phyloP scores from a whole-genome alignment of 2,797 vertebrate genomes.

The Leontocebus nigricollis region DNA sequence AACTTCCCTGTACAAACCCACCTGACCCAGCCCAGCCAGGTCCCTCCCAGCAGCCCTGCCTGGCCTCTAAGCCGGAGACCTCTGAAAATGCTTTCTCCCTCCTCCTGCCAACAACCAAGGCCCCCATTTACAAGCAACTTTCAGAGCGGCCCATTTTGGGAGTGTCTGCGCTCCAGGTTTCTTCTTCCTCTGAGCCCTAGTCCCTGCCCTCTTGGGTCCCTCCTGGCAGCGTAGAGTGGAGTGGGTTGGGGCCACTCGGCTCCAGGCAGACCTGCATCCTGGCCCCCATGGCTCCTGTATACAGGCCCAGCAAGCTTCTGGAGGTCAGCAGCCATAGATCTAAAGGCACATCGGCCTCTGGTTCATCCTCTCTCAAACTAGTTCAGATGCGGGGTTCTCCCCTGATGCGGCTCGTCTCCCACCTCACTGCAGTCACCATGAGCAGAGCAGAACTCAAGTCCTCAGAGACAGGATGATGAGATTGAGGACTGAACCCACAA shows the following conservation, averaged over 20 bases:
- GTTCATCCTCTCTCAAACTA: background rate
- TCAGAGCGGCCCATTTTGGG: rapidly evolving
- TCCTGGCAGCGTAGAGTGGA: background rate
- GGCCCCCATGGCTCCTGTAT: rapidly evolving
- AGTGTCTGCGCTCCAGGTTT: too few species aligned
- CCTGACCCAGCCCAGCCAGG: background rate
- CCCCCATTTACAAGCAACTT: background rate
- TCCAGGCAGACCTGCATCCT: rapidly evolving
- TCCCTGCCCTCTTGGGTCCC: background rate
- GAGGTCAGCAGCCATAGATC: rapidly evolving
- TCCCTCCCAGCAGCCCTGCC: background rate
- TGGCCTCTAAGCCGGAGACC: background rate
- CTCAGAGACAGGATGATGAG: conserved; percentile 31
- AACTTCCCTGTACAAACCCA: background rate
- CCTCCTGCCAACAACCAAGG: too few species aligned
- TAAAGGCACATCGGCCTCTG: background rate
- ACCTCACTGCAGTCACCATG: conserved; percentile 8
- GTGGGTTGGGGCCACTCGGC: rapidly evolving
- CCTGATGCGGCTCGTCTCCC: background rate
- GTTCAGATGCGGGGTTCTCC: background rate
- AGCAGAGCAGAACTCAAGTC: background rate
- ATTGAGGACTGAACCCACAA: conserved; percentile 19
- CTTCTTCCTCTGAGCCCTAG: background rate
- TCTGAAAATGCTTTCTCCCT: background rate
- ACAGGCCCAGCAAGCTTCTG: background rate